These are phyloP conservation scores for Mactromeris polynyma DNA, from an alignment of 2,888 invertebrate genomes.

Conservation along the genomic window DNA sequence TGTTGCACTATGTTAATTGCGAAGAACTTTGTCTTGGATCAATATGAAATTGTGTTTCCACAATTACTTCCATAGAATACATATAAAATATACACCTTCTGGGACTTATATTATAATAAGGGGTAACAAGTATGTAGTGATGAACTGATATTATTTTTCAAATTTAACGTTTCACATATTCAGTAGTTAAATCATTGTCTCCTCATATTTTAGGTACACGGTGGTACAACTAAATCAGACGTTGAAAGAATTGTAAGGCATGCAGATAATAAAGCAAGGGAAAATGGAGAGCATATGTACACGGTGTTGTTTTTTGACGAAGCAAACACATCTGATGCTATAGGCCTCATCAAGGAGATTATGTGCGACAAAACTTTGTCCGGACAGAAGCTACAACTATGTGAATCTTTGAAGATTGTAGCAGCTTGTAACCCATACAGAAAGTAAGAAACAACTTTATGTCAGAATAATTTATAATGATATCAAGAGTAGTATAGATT, in stretches of 20 bases:
- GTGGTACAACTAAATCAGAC: slow-evolving; percentile 82
- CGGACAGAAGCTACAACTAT: slow-evolving; percentile 74
- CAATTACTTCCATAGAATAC: too few relatives aligned
- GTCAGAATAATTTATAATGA: too few relatives aligned
- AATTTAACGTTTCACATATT: too few relatives aligned
- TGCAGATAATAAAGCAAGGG: slow-evolving; percentile 76
- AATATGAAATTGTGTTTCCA: too few relatives aligned
- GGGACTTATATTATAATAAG: too few relatives aligned
- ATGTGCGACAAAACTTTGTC: slow-evolving; percentile 83
- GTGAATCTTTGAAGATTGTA: slow-evolving; percentile 80
- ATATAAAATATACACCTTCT: too few relatives aligned
- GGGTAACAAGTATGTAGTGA: too few relatives aligned
- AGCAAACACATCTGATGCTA: slow-evolving; percentile 85
- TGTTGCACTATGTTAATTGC: too few relatives aligned
- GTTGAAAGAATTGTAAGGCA: slow-evolving; percentile 79
- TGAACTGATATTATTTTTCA: too few relatives aligned
- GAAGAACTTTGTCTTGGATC: too few relatives aligned
- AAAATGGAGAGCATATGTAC: slow-evolving; percentile 75
- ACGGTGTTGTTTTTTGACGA: slow-evolving; percentile 86
- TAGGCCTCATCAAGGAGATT: slow-evolving; percentile 85
- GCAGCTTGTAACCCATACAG: slow-evolving; percentile 86
- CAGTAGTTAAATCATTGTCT: too few relatives aligned
- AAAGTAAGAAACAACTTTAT: slow-evolving; percentile 75
- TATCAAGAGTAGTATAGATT: too few relatives aligned
- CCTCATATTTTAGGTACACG: slow-evolving; percentile 84